Base-by-base conservation (phyloP, 2,888 invertebrate species). In the Apamea epomidion region DNA sequence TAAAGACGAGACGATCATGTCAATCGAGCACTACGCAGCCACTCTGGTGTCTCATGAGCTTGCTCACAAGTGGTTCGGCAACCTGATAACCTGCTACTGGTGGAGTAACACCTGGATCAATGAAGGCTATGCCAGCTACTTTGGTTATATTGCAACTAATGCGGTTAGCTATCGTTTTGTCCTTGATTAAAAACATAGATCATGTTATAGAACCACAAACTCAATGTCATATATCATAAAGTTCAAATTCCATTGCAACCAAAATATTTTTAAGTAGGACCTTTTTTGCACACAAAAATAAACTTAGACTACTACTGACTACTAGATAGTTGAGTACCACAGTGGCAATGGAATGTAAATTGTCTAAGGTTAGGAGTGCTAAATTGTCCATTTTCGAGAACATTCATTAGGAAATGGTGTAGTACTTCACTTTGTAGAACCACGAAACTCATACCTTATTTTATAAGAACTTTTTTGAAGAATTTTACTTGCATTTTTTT, bases 51-150 rank as follows among this genome's bases (percentile, higher is more conserved):
- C 97, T 0, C 98, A 98, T 85, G 98, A 98, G 86, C 95, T 97
- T n/a, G 97, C 97, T 0, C 99, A 99, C 91, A 98, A 98, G 95
- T 98, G 98, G 98, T 98, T 98, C 90, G 98, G 98, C 0, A 98
- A 98, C 92, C 93, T 98, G 67, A 97, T 98, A 21, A 98, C 98
- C 2, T 97, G 98, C 67, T 96, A 97, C 86, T 98, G 98, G 98
- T 98, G 98, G 98, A 97, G 97, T 37, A 97, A 97, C 82, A 97
- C 98, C 1, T 98, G 98, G 98, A 96, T 98, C 32, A 98, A 98
- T 90, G 98, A 98, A 92, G 98, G 98, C 0, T 98, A 98, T 88
- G 98, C 98, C 1, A 97, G 97, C 80, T 98, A 98, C 90, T 98
- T 98, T 78, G 98, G 98, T 87, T 98, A 98, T 88, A 96, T 97